phyloP scores from a whole-genome alignment of 2,113 vertebrate species.

The Clarias gariepinus region DNA sequence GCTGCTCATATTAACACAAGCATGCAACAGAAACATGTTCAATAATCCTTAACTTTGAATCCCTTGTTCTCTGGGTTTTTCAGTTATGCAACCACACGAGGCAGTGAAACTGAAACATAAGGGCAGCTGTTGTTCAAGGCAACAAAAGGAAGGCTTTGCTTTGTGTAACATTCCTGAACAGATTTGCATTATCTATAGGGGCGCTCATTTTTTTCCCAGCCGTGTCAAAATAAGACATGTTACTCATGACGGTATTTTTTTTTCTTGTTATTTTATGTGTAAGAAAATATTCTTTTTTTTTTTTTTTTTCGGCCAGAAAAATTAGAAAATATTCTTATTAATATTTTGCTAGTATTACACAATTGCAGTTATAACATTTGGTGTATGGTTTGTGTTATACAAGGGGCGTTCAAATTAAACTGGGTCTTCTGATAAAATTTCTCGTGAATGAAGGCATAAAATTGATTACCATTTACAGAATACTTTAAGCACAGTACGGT shows the following conservation, averaged over 20 bases:
- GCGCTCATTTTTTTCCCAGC: background rate
- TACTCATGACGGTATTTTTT: background rate
- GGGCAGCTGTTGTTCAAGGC: conserved; percentile 35
- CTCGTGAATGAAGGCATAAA: no score
- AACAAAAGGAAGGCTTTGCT: conserved; percentile 40
- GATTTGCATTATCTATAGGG: conserved; percentile 47
- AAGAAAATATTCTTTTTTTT: no score
- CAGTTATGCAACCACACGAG: conserved; percentile 12
- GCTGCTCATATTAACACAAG: background rate
- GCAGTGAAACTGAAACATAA: conserved; percentile 13
- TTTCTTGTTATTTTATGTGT: no score
- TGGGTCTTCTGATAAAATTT: no score
- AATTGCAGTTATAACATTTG: background rate
- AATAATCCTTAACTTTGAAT: background rate
- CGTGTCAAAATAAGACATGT: conserved; percentile 48
- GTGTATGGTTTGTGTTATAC: background rate
- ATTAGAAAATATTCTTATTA: background rate
- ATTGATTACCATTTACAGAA: no score
- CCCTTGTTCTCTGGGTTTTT: background rate
- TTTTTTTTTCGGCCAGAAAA: no score
- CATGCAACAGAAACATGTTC: conserved; percentile 1
- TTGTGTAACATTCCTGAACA: conserved; percentile 52
- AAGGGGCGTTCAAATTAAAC: no score
- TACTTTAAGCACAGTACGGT: no score
- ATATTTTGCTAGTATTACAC: background rate